Percentiles rank a stretch among this genome's conserved stretches.
Conservation (phyloP, 2,797 vertebrate genomes). For the Acropternis orthonyx region DNA sequence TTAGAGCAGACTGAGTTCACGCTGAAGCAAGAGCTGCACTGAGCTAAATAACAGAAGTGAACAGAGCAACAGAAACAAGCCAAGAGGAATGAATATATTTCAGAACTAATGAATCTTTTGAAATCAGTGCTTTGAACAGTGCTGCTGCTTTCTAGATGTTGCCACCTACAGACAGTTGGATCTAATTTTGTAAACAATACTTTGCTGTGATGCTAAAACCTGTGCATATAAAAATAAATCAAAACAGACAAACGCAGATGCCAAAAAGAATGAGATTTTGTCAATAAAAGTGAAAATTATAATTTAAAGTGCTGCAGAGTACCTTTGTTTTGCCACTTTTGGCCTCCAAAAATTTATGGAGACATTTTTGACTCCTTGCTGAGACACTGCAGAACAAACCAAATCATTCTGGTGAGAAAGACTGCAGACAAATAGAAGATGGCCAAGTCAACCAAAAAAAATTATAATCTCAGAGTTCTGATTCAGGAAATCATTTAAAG, state of each 20-base stretch:
- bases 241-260: background rate
- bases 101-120: background rate
- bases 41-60: background rate
- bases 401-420: background rate
- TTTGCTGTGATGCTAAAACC: slow-evolving; percentile 14
- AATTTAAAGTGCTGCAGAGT: background rate
- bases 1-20: background rate
- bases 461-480: background rate
- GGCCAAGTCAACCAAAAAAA: background rate
- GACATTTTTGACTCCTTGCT: background rate
- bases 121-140: background rate
- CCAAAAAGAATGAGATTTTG: background rate
- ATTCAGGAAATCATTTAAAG: background rate
- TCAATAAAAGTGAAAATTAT: slow-evolving; percentile 15
- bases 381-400: background rate
- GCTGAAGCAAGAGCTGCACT: background rate
- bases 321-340: background rate
- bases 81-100: background rate
- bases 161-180: background rate
- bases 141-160: slow-evolving; percentile 11
- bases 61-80: background rate
- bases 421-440: background rate
- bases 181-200: slow-evolving; percentile 5
- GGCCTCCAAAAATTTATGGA: background rate
- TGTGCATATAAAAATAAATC: slow-evolving; percentile 6